Evolutionary conservation across 1,140 invertebrate genomes (phyloP).

Genomic region (Fopius arisanus): DNA sequence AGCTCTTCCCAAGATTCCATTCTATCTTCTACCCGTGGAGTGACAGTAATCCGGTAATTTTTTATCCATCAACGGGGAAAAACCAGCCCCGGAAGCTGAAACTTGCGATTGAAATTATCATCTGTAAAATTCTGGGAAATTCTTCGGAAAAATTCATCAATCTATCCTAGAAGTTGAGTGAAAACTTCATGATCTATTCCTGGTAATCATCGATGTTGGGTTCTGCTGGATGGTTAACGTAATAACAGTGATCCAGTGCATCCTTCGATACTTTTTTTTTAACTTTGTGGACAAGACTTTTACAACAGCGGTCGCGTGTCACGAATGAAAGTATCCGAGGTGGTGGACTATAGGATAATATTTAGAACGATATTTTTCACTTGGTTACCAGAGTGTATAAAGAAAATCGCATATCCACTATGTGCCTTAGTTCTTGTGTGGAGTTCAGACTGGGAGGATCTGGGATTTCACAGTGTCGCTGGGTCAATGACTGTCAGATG

Average conservation of each 20-base stretch:
- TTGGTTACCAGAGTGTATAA: slow-evolving; percentile 66
- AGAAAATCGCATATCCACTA: slow-evolving; percentile 65
- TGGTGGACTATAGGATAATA: slow-evolving; percentile 59
- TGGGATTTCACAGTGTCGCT: background rate
- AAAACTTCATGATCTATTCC: background rate
- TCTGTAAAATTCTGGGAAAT: background rate
- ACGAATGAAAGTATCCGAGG: slow-evolving; percentile 63
- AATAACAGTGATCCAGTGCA: slow-evolving; percentile 27
- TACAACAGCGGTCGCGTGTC: slow-evolving; percentile 58
- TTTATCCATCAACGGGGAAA: no score
- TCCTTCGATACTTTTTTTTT: slow-evolving; percentile 13
- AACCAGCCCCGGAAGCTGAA: no score
- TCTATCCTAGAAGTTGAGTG: no score
- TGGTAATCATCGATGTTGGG: slow-evolving; percentile 3
- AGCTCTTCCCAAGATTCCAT: background rate
- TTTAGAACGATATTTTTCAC: slow-evolving; percentile 68
- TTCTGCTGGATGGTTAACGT: slow-evolving; percentile 35
- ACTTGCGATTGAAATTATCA: no score
- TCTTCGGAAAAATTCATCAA: no score
- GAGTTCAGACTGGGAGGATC: slow-evolving; percentile 45
- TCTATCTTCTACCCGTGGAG: no score
- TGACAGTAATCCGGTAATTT: no score
- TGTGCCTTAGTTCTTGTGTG: slow-evolving; percentile 62
- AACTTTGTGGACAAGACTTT: slow-evolving; percentile 55
- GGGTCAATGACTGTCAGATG: background rate